phyloP scores from a whole-genome alignment of 1,140 invertebrate species.

The Parapsyche elsis region DNA sequence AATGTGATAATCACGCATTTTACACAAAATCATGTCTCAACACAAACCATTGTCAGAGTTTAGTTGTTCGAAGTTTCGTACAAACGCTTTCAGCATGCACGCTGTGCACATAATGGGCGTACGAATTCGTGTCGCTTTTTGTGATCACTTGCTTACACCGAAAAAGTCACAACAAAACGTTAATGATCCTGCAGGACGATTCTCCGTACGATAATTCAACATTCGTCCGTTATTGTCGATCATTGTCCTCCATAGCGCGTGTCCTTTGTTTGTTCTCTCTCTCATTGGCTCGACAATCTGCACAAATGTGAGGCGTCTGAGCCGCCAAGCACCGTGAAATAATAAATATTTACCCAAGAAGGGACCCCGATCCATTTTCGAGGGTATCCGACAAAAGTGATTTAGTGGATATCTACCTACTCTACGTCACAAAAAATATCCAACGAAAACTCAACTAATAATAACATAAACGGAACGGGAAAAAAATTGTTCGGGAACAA shows the following conservation, averaged over 20 bases:
- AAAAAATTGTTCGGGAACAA: neutral
- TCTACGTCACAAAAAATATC: neutral
- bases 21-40: neutral
- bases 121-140: slow-evolving; percentile 3
- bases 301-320: neutral
- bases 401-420: neutral
- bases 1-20: neutral
- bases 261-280: slow-evolving; percentile 1
- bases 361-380: slow-evolving; percentile 11
- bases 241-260: slow-evolving; percentile 47
- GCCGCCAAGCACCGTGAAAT: slow-evolving; percentile 27
- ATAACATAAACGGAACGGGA: neutral
- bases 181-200: neutral
- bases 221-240: neutral
- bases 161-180: slow-evolving; percentile 6
- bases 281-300: neutral
- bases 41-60: neutral
- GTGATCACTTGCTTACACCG: neutral
- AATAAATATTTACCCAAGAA: slow-evolving; percentile 50
- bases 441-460: neutral
- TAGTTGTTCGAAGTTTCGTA: neutral
- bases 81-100: neutral
- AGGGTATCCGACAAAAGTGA: slow-evolving; percentile 30
- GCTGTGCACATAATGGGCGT: slow-evolving; percentile 4
- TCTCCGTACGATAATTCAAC: neutral